phyloP scores from a whole-genome alignment of 2,113 vertebrate species.

The Plecotus auritus region DNA sequence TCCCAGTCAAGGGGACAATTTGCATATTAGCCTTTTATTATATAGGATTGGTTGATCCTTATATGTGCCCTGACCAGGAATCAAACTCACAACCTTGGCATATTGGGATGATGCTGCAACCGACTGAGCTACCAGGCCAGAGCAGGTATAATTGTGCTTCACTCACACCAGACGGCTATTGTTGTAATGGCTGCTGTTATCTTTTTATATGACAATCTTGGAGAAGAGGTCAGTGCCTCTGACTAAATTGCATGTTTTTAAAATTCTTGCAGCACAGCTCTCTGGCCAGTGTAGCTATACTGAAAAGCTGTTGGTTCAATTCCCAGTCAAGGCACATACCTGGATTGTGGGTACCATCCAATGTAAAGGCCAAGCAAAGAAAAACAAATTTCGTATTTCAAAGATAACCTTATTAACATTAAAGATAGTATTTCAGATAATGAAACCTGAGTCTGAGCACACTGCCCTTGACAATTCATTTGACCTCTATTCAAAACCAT shows the following conservation, averaged over 20 bases:
- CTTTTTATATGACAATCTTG: neutral
- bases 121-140: neutral
- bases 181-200: neutral
- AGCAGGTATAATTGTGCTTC: neutral
- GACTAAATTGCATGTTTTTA: neutral
- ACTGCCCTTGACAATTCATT: neutral
- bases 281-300: neutral
- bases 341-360: neutral
- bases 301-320: neutral
- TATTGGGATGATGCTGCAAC: neutral
- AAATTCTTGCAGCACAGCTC: neutral
- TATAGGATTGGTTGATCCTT: neutral
- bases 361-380: neutral
- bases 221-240: neutral
- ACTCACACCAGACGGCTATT: neutral
- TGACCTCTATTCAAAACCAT: neutral
- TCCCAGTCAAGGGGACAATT: too few relatives aligned
- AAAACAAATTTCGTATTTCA: neutral
- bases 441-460: neutral
- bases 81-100: neutral
- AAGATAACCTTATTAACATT: neutral
- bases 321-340: too few relatives aligned
- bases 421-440: neutral
- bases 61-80: neutral
- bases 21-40: too few relatives aligned